Percentiles rank a stretch among this genome's conserved stretches.
These are phyloP conservation scores for Acleris sparsana DNA, from an alignment of 2,888 invertebrate genomes.

Conservation along the genomic window DNA sequence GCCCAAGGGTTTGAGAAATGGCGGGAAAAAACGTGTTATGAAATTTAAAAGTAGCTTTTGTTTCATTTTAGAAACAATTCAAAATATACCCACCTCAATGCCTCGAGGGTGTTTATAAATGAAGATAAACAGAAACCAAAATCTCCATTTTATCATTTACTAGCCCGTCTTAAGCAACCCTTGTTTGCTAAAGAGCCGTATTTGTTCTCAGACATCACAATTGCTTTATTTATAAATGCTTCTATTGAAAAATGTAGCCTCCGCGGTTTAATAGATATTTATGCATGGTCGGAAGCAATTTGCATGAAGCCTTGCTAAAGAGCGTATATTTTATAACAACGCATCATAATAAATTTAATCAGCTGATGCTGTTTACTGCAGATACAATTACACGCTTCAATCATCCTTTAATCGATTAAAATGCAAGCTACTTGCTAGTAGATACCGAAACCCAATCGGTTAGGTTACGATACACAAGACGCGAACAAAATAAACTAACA, in stretches of 20 bases:
- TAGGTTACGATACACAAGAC: background rate
- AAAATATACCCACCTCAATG: constrained; percentile 10
- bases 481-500: background rate
- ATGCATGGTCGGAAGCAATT: constrained; percentile 78
- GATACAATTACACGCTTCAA: constrained; percentile 60
- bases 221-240: constrained; percentile 49
- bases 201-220: constrained; percentile 53
- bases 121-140: constrained; percentile 55
- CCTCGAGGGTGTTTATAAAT: constrained; percentile 46
- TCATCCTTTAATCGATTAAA: constrained; percentile 52
- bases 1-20: constrained; percentile 34
- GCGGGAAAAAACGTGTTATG: constrained; percentile 58
- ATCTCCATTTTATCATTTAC: constrained; percentile 60
- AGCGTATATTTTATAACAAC: constrained; percentile 56
- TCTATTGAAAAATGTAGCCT: constrained; percentile 79
- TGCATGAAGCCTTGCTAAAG: constrained; percentile 59
- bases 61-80: constrained; percentile 24
- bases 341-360: constrained; percentile 69
- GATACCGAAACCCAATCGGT: too few species aligned
- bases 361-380: constrained; percentile 67
- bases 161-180: constrained; percentile 59
- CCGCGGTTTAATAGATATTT: constrained; percentile 79
- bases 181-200: constrained; percentile 70
- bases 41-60: constrained; percentile 61
- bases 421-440: background rate